These are phyloP conservation scores for Therioaphis trifolii DNA, from an alignment of 2,888 invertebrate genomes.

Conservation along the genomic window DNA sequence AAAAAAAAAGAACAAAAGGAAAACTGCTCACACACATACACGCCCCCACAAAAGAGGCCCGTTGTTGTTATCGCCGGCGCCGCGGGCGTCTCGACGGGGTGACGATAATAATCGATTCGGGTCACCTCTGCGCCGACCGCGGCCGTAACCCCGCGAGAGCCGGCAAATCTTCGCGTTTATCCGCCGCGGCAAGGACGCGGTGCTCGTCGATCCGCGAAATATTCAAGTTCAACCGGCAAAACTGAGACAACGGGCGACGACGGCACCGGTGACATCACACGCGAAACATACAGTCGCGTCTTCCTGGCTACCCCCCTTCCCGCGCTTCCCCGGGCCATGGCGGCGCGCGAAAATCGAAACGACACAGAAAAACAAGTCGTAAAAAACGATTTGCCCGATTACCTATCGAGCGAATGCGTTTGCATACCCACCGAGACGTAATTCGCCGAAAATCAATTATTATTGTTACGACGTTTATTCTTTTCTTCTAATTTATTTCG, in stretches of 20 bases:
- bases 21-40: too few species aligned
- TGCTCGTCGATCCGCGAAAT: constrained; percentile 36
- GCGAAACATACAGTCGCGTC: too few species aligned
- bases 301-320: too few species aligned
- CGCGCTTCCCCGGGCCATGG: not conserved
- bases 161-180: constrained; percentile 30
- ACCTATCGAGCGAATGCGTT: too few species aligned
- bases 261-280: not conserved
- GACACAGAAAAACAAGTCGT: not conserved
- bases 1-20: too few species aligned
- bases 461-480: too few species aligned
- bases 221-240: constrained; percentile 44
- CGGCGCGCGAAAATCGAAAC: not conserved
- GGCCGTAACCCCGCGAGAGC: not conserved
- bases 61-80: not conserved
- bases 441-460: too few species aligned
- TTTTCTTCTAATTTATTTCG: too few species aligned
- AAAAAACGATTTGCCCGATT: too few species aligned
- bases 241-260: not conserved
- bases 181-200: constrained; percentile 17
- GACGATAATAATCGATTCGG: constrained; percentile 48
- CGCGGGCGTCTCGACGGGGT: not conserved
- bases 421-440: too few species aligned
- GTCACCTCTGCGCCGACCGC: constrained; percentile 18
- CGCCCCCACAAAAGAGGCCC: constrained; percentile 9